Base-by-base conservation (phyloP, 2,113 vertebrate species). In the Lepisosteus osseus region DNA sequence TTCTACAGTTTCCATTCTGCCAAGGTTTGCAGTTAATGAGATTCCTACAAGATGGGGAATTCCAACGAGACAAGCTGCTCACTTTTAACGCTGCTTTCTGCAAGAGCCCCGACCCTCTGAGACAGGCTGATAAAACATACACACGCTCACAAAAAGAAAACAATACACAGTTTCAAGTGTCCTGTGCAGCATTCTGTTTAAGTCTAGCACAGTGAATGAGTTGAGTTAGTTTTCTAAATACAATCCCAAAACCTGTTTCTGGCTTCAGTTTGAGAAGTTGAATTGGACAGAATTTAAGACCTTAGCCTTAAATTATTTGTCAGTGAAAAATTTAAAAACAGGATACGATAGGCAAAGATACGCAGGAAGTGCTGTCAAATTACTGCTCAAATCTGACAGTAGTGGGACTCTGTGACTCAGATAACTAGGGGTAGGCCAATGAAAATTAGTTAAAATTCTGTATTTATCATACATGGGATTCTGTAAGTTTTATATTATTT, bases 1-100 rank as follows among this genome's bases (percentile, higher is more conserved):
- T 43, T 44, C 14, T 54, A 29, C 29, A 59, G 63, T 76, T 63
- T 74, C 72, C 71, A 72, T 74, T 81, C 76, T 74, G 77, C 77
- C 47, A 44, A n/a, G 63, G 69, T 81, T 78, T 81, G 74, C 78
- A 74, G 74, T 72, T 81, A 78, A 81, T 78, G 74, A 81, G 79
- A 81, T 76, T 78, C 74, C 72, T 74, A 62, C 69, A 72, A 75
- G 76, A 76, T 63, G 45, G 77, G 74, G 71, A 70, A 71, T 77
- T 78, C 76, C 76, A 9, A 67, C 72, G 72, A 76, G 74, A 76
- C 63, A 56, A 65, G 59, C 54, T 41, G 75, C 74, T 69, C 54
- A 69, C 76, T 80, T 72, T 72, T 74, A 71, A 74, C 72, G 72
- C 70, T 65, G 71, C 69, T 72, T 71, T 76, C 70, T 70, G 43